Percentiles rank a stretch among this genome's conserved stretches.
Conservation (phyloP, 2,113 vertebrate genomes). For the Tricholaema leucomelas region DNA sequence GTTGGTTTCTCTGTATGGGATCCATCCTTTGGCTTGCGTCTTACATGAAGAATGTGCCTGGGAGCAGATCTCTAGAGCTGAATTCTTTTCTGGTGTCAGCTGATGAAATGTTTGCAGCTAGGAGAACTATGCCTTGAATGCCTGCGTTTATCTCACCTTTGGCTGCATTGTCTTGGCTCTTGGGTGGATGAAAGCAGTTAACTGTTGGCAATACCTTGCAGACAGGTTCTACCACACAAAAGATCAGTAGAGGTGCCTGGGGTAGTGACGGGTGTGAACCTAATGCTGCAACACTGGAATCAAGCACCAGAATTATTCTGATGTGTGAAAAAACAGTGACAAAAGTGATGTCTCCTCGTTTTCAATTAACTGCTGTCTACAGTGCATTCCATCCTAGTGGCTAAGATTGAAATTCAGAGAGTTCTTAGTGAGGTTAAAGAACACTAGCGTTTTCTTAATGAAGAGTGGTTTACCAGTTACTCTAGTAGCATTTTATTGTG, state of each 20-base stretch:
- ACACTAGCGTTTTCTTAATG: neutral
- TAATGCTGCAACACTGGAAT: neutral
- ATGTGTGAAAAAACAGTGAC: neutral
- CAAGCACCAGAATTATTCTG: neutral
- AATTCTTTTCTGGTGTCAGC: neutral
- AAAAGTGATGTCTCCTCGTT: neutral
- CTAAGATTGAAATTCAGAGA: neutral
- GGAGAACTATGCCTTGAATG: neutral
- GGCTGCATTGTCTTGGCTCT: neutral
- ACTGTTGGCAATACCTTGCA: accelerated
- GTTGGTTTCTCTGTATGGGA: neutral
- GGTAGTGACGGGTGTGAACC: neutral
- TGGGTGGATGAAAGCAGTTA: neutral
- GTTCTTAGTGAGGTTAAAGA: neutral
- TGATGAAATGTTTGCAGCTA: neutral
- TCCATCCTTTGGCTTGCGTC: neutral
- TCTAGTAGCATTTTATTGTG: neutral
- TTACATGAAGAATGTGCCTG: neutral
- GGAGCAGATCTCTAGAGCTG: neutral
- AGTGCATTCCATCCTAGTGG: neutral
- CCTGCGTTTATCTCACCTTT: neutral
- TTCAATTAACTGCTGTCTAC: neutral
- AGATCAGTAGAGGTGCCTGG: neutral
- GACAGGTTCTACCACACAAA: neutral
- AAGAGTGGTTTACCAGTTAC: neutral